A percentile compares a stretch with the other conserved stretches of the same genome.
Evolutionary conservation across 2,888 invertebrate genomes (phyloP).

Genomic region (Lomographa bimaculata): DNA sequence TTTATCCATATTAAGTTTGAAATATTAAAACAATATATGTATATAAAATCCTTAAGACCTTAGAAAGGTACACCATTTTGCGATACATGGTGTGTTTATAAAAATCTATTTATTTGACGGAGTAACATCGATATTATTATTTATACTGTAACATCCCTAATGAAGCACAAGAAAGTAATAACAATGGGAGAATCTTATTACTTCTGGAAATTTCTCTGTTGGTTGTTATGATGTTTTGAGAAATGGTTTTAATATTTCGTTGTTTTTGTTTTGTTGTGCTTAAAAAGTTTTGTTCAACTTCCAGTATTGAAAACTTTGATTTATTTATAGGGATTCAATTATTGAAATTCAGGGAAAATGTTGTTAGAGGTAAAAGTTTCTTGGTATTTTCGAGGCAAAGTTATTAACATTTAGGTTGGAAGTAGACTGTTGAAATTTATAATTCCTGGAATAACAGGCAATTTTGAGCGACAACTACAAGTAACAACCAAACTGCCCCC

Average conservation of each 20-base stretch:
- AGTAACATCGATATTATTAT: no score
- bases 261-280: slow-evolving; percentile 18
- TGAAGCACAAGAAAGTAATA: slow-evolving; percentile 40
- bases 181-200: slow-evolving; percentile 28
- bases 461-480: no score
- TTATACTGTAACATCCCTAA: slow-evolving; percentile 35
- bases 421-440: no score
- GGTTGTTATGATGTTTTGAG: slow-evolving; percentile 18
- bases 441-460: no score
- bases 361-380: neutral
- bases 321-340: slow-evolving; percentile 11
- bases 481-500: no score
- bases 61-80: no score
- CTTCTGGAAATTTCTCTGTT: slow-evolving; percentile 23
- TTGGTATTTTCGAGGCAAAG: neutral
- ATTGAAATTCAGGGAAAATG: neutral
- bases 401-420: no score
- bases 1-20: no score
- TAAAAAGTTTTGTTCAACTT: slow-evolving; percentile 12
- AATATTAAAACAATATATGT: no score
- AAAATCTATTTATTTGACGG: no score
- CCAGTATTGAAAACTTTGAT: slow-evolving; percentile 4
- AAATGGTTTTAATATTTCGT: slow-evolving; percentile 22
- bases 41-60: no score
- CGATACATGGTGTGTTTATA: no score